phyloP scores from a whole-genome alignment of 2,888 invertebrate genomes.

The Polydesmus complanatus region DNA sequence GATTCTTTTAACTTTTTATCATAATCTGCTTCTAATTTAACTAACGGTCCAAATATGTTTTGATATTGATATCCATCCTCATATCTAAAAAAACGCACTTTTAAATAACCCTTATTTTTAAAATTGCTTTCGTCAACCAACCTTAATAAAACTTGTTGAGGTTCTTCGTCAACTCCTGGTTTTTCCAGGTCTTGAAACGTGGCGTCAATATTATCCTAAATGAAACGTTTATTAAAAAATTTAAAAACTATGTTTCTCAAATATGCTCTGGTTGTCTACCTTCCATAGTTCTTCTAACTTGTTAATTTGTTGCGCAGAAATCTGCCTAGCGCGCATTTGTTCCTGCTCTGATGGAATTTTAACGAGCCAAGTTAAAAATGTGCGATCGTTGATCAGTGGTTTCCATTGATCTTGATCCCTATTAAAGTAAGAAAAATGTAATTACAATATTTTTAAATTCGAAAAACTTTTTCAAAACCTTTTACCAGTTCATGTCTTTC shows the following conservation, averaged over 20 bases:
- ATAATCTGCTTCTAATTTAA: slow-evolving; percentile 95
- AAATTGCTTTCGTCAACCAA: slow-evolving; percentile 20
- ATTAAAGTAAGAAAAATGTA: no score
- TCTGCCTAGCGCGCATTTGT: slow-evolving; percentile 86
- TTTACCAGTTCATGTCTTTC: slow-evolving; percentile 93
- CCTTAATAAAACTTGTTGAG: slow-evolving; percentile 63
- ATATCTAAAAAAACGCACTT: slow-evolving; percentile 65
- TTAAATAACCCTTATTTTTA: no score
- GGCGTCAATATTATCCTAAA: slow-evolving; percentile 79
- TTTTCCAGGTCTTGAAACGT: slow-evolving; percentile 96
- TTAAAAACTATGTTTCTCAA: not conserved
- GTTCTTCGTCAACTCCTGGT: slow-evolving; percentile 95
- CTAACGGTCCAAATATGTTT: slow-evolving; percentile 92
- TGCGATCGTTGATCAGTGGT: slow-evolving; percentile 89
- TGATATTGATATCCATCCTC: slow-evolving; percentile 99
- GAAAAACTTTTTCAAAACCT: no score
- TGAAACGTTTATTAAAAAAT: not conserved
- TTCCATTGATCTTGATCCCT: slow-evolving; percentile 98
- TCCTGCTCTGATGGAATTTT: slow-evolving; percentile 96
- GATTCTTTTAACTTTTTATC: slow-evolving; percentile 95
- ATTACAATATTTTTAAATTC: no score
- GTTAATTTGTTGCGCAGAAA: slow-evolving; percentile 92
- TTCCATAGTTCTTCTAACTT: slow-evolving; percentile 98
- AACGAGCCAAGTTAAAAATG: slow-evolving; percentile 91
- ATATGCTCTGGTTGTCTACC: slow-evolving; percentile 18